Conservation (phyloP, 2,797 vertebrate genomes). For the Amphiprion clarkii region DNA sequence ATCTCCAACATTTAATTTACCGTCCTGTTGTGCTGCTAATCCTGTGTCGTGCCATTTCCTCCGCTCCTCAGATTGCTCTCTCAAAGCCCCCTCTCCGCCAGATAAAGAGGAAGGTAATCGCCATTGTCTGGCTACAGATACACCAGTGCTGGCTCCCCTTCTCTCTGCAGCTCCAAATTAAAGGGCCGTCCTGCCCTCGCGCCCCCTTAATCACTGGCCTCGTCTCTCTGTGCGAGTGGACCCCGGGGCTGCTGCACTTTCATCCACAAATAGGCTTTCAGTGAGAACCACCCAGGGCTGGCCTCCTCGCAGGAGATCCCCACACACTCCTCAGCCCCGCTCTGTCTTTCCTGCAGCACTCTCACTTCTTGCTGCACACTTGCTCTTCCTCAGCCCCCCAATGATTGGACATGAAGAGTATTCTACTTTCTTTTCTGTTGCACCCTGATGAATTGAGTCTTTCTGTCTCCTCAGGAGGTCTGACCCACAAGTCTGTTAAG, state of each 20-base stretch:
- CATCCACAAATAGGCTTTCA: constrained; percentile 87
- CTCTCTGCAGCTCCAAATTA: constrained; percentile 89
- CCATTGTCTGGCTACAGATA: constrained; percentile 97
- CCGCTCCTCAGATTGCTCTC: constrained; percentile 97
- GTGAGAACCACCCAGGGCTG: constrained; percentile 80
- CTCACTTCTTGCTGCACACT: constrained; percentile 62
- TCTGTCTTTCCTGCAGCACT: constrained; percentile 58
- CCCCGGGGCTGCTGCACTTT: constrained; percentile 87
- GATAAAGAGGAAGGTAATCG: constrained; percentile 99
- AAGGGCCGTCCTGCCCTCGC: constrained; percentile 88
- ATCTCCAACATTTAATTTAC: constrained; percentile 99
- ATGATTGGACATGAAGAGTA: constrained; percentile 72
- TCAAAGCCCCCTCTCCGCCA: constrained; percentile 96
- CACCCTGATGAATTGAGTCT: constrained; percentile 74
- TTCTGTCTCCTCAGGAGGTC: constrained; percentile 78
- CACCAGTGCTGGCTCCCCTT: constrained; percentile 88
- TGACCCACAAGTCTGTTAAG: constrained; percentile 72
- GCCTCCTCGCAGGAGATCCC: constrained; percentile 74
- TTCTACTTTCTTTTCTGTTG: constrained; percentile 71
- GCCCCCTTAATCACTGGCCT: constrained; percentile 89
- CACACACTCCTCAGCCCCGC: constrained; percentile 59
- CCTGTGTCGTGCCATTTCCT: constrained; percentile 98
- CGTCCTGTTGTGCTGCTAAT: constrained; percentile 96
- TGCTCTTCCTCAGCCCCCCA: constrained; percentile 51
- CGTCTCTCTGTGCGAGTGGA: constrained; percentile 85